These are phyloP conservation scores for Hoplostethus atlanticus DNA, from an alignment of 2,797 vertebrate genomes.

Conservation along the genomic window DNA sequence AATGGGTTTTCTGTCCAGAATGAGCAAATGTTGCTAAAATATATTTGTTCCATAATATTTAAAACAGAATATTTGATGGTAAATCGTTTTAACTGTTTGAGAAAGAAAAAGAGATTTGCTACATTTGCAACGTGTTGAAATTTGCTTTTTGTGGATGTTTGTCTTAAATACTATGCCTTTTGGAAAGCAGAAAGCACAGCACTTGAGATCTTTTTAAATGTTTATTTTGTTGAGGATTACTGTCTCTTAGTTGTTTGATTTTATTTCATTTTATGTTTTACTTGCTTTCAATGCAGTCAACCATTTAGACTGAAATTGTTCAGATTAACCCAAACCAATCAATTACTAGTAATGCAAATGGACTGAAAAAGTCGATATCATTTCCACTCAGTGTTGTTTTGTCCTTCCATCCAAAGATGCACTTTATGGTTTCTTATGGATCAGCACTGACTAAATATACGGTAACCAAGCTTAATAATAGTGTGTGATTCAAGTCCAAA, in stretches of 20 bases:
- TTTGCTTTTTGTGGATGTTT: conserved; percentile 50
- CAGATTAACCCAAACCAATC: conserved; percentile 48
- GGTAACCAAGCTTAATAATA: conserved; percentile 22
- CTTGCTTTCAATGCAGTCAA: conserved; percentile 47
- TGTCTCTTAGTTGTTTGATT: conserved; percentile 56
- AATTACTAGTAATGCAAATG: conserved; percentile 36
- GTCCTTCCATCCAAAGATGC: conserved; percentile 70
- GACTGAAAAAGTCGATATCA: conserved; percentile 44
- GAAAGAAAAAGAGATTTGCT: conserved; percentile 33
- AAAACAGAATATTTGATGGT: conserved; percentile 37
- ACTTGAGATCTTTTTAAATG: conserved; percentile 59
- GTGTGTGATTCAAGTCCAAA: conserved; percentile 37
- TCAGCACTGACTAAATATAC: conserved; percentile 47
- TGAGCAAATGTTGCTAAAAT: conserved; percentile 34
- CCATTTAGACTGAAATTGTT: conserved; percentile 49
- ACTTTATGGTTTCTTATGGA: conserved; percentile 73
- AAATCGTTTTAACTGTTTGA: conserved; percentile 45
- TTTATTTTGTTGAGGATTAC: conserved; percentile 39
- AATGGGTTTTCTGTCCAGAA: conserved; percentile 10
- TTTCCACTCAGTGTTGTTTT: conserved; percentile 69
- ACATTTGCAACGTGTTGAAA: conserved; percentile 45
- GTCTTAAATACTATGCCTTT: conserved; percentile 45
- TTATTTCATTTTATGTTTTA: conserved; percentile 49
- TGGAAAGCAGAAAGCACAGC: conserved; percentile 38
- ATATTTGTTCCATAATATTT: conserved; percentile 39